Base-by-base conservation (phyloP, 1,140 invertebrate species). In the Drosophila virilis region DNA sequence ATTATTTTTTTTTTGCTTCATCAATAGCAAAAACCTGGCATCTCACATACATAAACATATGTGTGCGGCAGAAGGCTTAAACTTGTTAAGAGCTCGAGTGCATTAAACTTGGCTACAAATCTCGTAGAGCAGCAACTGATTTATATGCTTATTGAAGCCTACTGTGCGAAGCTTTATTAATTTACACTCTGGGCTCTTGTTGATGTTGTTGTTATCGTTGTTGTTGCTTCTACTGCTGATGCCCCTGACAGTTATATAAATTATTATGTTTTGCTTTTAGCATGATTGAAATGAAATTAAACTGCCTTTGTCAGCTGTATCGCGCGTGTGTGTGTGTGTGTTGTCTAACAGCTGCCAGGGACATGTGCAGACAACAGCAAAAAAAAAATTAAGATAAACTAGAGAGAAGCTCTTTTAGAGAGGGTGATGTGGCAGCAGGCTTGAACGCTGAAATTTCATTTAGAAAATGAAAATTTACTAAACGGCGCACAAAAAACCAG, bases 281-380 rank as follows among this genome's bases (percentile, higher is more conserved):
- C 84, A 73, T 89, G 84, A 89, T 89, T 89, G 84, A 89, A 89
- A 84, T 89, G 77, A 89, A 89, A 89, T 89, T 89, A 89, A 89
- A 89, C 84, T 80, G 79, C 69, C 67, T 83, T 77, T 77, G 74
- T 67, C 74, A 73, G 66, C 42, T 48, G 42, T 52, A 52, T 40
- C 54, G 52, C 48, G 13, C 43, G 50, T 60, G 64, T 43, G 64
- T 50, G 59, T 72, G 61, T 82, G 68, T 69, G 45, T 69, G 74
- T 66, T 75, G 62, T 72, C 74, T 86, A 84, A 71, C 81, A 81
- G 81, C 81, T 85, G 82, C 82, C 83, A 74, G 52, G 68, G 80
- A 89, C 83, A 86, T 86, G 77, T 86, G 83, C 78, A 83, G 83
- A 79, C 79, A 83, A 61, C 78, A 73, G 40, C 55, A 74, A 66